These are phyloP conservation scores for Hydrochoerus hydrochaeris DNA, from an alignment of 2,113 vertebrate species.

Conservation along the genomic window DNA sequence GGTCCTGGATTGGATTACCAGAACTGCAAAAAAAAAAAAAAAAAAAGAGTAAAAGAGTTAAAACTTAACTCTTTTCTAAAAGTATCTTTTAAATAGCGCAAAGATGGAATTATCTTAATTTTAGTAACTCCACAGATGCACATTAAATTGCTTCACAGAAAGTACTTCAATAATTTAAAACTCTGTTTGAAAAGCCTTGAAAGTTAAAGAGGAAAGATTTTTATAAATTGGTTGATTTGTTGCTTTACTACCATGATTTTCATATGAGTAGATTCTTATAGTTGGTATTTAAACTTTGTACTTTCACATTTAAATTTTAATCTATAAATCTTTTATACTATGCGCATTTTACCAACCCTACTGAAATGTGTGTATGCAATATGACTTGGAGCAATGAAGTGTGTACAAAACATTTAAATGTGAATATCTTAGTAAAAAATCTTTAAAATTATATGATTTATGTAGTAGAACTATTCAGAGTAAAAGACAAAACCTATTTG, in stretches of 20 bases:
- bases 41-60: background rate
- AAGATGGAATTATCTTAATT: conserved; percentile 59
- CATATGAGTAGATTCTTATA: background rate
- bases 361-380: background rate
- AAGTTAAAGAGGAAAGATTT: background rate
- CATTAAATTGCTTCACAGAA: conserved; percentile 57
- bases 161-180: conserved; percentile 7
- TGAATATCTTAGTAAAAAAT: conserved; percentile 27
- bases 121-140: background rate
- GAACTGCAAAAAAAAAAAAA: background rate
- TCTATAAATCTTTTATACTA: conserved; percentile 10
- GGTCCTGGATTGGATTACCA: background rate
- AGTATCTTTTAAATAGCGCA: conserved; percentile 20
- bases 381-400: background rate
- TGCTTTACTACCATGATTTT: conserved; percentile 46
- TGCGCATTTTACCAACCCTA: background rate
- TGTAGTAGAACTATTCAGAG: conserved; percentile 21
- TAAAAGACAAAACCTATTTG: background rate
- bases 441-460: background rate
- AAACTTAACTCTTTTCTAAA: background rate
- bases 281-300: conserved; percentile 3
- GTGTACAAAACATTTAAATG: background rate
- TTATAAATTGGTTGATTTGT: background rate
- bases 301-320: conserved; percentile 33
- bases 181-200: conserved; percentile 52